Percentiles rank a stretch among this genome's conserved stretches.
phyloP scores from a whole-genome alignment of 2,888 invertebrate genomes.

The Torymus aiolomorphi region DNA sequence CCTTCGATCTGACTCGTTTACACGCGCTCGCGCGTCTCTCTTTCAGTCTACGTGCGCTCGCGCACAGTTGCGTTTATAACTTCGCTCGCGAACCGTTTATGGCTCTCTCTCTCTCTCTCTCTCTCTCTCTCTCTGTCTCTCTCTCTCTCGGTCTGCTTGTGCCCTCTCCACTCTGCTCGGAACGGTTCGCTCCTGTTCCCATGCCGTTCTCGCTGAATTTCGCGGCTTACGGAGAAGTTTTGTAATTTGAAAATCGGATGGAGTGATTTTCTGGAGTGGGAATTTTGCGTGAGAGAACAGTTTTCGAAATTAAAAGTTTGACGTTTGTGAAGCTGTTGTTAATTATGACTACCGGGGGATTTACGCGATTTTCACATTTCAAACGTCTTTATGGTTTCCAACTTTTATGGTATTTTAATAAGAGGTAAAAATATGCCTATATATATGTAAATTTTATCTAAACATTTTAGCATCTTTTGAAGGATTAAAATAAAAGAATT shows the following conservation, averaged over 20 bases:
- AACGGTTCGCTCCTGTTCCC: neutral
- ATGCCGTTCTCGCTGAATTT: constrained; percentile 12
- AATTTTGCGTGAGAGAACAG: neutral
- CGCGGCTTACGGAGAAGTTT: constrained; percentile 2
- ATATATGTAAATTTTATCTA: too few species aligned
- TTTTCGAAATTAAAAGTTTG: too few species aligned
- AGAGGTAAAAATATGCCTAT: too few species aligned
- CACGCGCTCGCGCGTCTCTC: constrained; percentile 25
- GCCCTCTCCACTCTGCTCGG: neutral
- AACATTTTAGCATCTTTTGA: too few species aligned
- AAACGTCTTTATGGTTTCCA: too few species aligned
- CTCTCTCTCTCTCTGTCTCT: constrained; percentile 30
- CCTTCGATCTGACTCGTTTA: constrained; percentile 44
- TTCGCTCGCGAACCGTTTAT: constrained; percentile 41
- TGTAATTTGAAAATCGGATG: constrained; percentile 24
- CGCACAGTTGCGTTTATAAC: constrained; percentile 46
- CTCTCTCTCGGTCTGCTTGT: constrained; percentile 8
- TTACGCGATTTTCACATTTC: too few species aligned
- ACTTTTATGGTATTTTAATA: too few species aligned
- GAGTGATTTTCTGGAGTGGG: constrained; percentile 2
- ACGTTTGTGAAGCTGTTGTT: too few species aligned
- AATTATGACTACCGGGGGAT: too few species aligned
- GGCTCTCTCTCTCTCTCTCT: constrained; percentile 31
- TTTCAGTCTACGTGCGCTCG: neutral
- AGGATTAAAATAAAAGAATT: too few species aligned